Conservation (phyloP, 2,888 invertebrate genomes). For the Apotomis capreana region DNA sequence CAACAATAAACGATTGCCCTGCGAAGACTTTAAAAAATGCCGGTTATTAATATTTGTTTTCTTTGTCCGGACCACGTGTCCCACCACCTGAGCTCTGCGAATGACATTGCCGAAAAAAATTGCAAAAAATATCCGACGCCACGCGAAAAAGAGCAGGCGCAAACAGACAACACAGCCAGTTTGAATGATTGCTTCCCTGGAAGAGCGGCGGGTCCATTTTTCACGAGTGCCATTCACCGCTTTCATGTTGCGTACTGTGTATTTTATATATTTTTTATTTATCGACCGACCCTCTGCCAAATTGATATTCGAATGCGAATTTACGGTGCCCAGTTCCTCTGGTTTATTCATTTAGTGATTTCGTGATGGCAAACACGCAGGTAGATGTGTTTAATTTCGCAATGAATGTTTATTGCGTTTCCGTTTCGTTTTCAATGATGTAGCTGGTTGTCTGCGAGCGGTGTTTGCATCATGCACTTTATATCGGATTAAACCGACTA, state of each 20-base stretch:
- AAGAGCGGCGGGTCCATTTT: conserved; percentile 84
- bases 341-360: conserved; percentile 83
- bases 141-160: conserved; percentile 80
- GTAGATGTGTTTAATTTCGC: conserved; percentile 82
- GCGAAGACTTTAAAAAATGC: conserved; percentile 79
- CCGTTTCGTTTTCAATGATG: conserved; percentile 73
- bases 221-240: conserved; percentile 83
- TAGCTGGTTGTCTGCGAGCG: conserved; percentile 50
- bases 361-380: conserved; percentile 79
- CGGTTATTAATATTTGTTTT: conserved; percentile 82
- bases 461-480: conserved; percentile 56
- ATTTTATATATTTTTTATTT: conserved; percentile 79
- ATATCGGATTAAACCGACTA: conserved; percentile 51
- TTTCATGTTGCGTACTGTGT: conserved; percentile 79
- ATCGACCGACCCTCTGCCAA: conserved; percentile 70
- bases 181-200: conserved; percentile 84
- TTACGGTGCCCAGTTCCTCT: conserved; percentile 75
- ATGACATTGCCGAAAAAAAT: conserved; percentile 79
- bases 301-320: conserved; percentile 82
- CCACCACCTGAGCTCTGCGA: conserved; percentile 81
- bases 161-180: conserved; percentile 82
- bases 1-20: conserved; percentile 77
- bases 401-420: conserved; percentile 82
- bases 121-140: conserved; percentile 70
- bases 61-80: conserved; percentile 81